Percentiles rank a stretch among this genome's conserved stretches.
phyloP scores from a whole-genome alignment of 1,140 invertebrate genomes.

The Aphelenchoides fujianensis region DNA sequence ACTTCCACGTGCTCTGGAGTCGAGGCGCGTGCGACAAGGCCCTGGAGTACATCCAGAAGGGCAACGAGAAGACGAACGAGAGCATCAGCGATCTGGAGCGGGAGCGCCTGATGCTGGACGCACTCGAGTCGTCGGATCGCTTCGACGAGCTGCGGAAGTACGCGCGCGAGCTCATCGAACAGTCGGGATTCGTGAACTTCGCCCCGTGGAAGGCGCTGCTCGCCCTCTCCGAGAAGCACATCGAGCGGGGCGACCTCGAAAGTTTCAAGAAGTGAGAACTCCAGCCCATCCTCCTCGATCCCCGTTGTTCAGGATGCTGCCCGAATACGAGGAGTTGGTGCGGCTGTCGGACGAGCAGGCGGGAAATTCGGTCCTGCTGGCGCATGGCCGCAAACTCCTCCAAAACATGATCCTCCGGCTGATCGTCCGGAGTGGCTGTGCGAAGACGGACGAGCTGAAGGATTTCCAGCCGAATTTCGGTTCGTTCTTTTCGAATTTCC shows the following conservation, averaged over 20 bases:
- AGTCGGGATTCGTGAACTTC: not conserved
- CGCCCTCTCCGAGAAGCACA: not conserved
- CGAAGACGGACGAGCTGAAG: not conserved
- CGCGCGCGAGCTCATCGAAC: not conserved
- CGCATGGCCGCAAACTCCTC: not conserved
- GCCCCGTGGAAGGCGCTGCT: not conserved
- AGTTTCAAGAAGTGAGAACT: conserved; percentile 1
- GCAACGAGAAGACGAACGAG: conserved; percentile 6
- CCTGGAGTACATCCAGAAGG: conserved; percentile 21
- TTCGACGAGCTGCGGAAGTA: conserved; percentile 9
- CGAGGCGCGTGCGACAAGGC: conserved; percentile 27
- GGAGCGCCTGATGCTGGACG: not conserved
- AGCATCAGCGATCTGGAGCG: not conserved
- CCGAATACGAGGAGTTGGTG: not conserved
- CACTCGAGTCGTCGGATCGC: not conserved
- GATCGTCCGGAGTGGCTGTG: not conserved
- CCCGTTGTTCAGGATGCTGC: not conserved
- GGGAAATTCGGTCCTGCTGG: too few relatives aligned
- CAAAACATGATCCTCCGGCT: not conserved
- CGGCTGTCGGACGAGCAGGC: not conserved
- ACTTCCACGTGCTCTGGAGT: conserved; percentile 29
- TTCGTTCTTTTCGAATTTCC: not conserved
- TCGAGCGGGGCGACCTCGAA: not conserved
- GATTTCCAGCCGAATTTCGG: not conserved
- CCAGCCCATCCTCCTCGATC: not conserved